phyloP scores from a whole-genome alignment of 2,797 vertebrate genomes.

The Darevskia nairensis region DNA sequence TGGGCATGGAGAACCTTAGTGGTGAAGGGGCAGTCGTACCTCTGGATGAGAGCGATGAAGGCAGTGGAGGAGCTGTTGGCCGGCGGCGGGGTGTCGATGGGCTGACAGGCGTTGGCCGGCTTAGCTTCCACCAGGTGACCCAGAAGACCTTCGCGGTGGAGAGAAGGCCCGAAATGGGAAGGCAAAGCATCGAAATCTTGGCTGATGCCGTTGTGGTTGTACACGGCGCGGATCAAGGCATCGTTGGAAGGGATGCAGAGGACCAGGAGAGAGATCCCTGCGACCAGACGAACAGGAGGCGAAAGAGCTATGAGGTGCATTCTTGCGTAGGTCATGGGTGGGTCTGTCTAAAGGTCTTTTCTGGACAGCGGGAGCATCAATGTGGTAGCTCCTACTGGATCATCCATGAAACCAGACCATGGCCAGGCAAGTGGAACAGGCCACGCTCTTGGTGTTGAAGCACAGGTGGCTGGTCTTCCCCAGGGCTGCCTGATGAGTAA shows the following conservation, averaged over 20 bases:
- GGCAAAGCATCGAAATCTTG: constrained; percentile 82
- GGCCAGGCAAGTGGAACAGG: too few relatives aligned
- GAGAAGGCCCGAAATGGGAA: constrained; percentile 79
- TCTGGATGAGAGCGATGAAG: too few relatives aligned
- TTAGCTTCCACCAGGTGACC: constrained; percentile 78
- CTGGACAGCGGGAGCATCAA: too few relatives aligned
- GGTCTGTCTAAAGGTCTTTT: too few relatives aligned
- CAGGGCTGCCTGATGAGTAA: too few relatives aligned
- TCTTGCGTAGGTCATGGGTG: not conserved
- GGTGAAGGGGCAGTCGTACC: too few relatives aligned
- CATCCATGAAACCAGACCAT: too few relatives aligned
- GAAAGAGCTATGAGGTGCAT: not conserved
- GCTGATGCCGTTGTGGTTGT: constrained; percentile 48
- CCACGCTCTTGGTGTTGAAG: too few relatives aligned
- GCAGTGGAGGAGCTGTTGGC: constrained; percentile 72
- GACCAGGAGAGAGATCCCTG: constrained; percentile 5
- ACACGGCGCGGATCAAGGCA: constrained; percentile 21
- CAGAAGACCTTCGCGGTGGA: constrained; percentile 79
- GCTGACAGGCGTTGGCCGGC: constrained; percentile 82
- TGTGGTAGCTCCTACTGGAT: too few relatives aligned
- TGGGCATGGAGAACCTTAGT: too few relatives aligned
- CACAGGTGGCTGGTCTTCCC: too few relatives aligned
- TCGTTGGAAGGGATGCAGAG: not conserved
- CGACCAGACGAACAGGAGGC: accelerated
- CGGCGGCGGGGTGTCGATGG: constrained; percentile 70